Evolutionary conservation across 2,888 invertebrate genomes (phyloP).

Genomic region (Ptychoptera albimana): DNA sequence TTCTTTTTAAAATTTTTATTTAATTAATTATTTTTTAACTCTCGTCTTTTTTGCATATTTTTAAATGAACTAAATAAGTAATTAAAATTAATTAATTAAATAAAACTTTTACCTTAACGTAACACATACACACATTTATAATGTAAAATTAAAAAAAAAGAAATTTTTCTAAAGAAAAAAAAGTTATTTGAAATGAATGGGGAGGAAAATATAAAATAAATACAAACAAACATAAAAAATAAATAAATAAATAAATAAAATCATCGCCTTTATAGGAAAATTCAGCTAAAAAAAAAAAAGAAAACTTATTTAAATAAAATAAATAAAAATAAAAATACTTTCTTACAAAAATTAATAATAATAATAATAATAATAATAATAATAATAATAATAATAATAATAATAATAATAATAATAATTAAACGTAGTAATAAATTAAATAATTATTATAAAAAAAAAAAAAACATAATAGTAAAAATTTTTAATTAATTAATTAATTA

Average conservation of each 20-base stretch:
- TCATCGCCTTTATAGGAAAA: conserved; percentile 5
- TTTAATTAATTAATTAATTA: background rate
- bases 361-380: too few relatives aligned
- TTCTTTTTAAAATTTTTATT: too few relatives aligned
- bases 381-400: too few relatives aligned
- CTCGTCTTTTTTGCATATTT: too few relatives aligned
- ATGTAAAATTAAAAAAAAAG: background rate
- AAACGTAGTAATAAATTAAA: background rate
- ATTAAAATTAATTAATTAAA: too few relatives aligned
- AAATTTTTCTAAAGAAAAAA: too few relatives aligned
- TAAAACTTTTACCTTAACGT: too few relatives aligned
- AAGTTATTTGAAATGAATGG: too few relatives aligned
- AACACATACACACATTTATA: background rate
- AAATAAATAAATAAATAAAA: background rate
- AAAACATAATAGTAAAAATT: background rate
- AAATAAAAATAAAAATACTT: background rate
- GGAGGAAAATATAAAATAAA: background rate
- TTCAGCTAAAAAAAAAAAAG: background rate
- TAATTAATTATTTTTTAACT: too few relatives aligned
- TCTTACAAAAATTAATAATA: background rate
- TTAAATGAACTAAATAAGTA: too few relatives aligned
- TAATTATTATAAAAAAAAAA: background rate
- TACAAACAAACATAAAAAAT: background rate
- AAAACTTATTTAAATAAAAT: background rate
- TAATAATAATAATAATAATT: background rate